These are phyloP conservation scores for Cinclus cinclus DNA, from an alignment of 2,113 vertebrate species.

Conservation along the genomic window DNA sequence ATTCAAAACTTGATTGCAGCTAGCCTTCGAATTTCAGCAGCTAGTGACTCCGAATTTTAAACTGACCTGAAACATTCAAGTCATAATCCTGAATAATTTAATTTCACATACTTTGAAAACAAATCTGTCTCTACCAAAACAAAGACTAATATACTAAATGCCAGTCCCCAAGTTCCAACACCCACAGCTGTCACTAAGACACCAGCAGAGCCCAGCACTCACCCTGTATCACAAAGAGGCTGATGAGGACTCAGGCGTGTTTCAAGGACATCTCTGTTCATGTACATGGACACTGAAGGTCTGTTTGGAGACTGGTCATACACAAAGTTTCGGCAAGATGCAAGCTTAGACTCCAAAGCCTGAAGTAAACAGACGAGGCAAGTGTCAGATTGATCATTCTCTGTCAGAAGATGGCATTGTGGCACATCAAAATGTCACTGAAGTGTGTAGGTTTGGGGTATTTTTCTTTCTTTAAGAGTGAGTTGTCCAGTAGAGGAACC, in stretches of 20 bases:
- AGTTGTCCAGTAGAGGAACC: not conserved
- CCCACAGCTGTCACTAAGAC: not conserved
- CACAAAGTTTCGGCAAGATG: conserved; percentile 93
- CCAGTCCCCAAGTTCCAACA: not conserved
- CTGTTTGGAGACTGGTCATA: conserved; percentile 84
- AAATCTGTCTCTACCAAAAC: not conserved
- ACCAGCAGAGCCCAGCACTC: conserved; percentile 37
- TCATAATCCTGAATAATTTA: not conserved
- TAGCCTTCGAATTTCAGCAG: not conserved
- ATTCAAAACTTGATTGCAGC: not conserved
- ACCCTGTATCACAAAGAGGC: conserved; percentile 86
- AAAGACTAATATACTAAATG: not conserved
- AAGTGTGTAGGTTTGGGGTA: not conserved
- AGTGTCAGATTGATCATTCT: not conserved
- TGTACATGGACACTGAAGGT: conserved; percentile 62
- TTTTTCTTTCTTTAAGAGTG: not conserved
- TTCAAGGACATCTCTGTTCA: conserved; percentile 78
- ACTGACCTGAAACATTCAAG: not conserved
- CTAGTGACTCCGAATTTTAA: not conserved
- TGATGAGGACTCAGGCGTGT: conserved; percentile 68
- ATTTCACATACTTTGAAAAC: not conserved
- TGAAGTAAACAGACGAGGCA: not conserved
- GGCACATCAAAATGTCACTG: not conserved
- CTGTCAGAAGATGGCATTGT: not conserved
- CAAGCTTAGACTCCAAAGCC: conserved; percentile 96